These are phyloP conservation scores for Catostylus mosaicus DNA, from an alignment of 30 jellyfish, hydroid and myxozoan genomes.

Conservation along the genomic window DNA sequence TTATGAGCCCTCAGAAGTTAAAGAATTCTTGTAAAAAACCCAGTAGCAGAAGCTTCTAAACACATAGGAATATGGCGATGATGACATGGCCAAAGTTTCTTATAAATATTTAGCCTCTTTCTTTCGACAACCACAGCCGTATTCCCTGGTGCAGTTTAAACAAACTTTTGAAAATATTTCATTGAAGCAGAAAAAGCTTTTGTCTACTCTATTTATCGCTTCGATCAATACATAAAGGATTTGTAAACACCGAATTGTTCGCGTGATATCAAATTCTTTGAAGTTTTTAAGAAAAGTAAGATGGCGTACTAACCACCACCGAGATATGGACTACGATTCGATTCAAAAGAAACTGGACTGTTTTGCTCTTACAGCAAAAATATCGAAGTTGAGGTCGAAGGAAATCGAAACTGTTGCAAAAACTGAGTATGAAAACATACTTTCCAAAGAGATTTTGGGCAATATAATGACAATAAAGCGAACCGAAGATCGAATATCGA, in stretches of 20 bases:
- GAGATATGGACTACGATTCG: conserved; percentile 18
- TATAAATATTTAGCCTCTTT: too few relatives aligned
- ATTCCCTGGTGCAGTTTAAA: too few relatives aligned
- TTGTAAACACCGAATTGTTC: conserved; percentile 8
- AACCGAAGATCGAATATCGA: conserved; percentile 46
- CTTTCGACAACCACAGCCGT: too few relatives aligned
- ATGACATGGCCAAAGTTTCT: too few relatives aligned
- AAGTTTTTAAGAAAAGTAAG: not conserved
- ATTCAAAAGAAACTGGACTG: conserved; percentile 54
- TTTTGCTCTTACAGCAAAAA: conserved; percentile 29
- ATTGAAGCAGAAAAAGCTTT: not conserved
- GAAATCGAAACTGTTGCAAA: conserved; percentile 19
- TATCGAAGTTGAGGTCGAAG: conserved; percentile 20
- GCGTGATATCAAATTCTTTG: conserved; percentile 22
- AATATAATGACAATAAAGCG: conserved; percentile 26
- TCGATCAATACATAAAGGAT: not conserved
- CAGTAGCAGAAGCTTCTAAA: too few relatives aligned
- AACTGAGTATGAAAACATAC: not conserved
- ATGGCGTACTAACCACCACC: not conserved
- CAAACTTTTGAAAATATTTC: not conserved
- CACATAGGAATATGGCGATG: too few relatives aligned
- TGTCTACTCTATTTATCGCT: not conserved
- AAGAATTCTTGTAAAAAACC: too few relatives aligned
- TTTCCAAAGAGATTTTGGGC: conserved; percentile 39
- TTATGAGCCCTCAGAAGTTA: too few relatives aligned